Base-by-base conservation (phyloP, 2,888 invertebrate genomes). In the Mythimna loreyi region DNA sequence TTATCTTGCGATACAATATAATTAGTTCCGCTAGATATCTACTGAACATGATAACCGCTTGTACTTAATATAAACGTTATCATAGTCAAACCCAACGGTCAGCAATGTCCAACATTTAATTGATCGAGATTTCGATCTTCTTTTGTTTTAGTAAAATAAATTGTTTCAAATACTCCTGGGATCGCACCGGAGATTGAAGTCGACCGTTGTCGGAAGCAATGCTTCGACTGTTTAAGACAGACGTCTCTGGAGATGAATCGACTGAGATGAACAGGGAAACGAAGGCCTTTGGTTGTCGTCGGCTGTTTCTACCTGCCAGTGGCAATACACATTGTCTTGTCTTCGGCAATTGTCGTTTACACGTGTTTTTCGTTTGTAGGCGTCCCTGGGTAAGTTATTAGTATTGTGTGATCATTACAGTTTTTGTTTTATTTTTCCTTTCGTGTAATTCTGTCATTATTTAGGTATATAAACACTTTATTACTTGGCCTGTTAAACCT, bases 51-150 rank as follows among this genome's bases (percentile, higher is more conserved):
- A 40, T 36, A 50, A 45, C 25, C 45, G 11, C 25, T 53, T 45
- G 21, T 40, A 58, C 50, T n/a, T 58, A 50, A 66, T 71, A 23
- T 55, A 33, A 71, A 71, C 50, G 21, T 52, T 77, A 78, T 53
- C 49, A 36, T n/a, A 2, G 11, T 52, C 23, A 53, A 66, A 3
- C 23, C n/a, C 19, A 56, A 62, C 63, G 55, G 62, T 57, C 52
- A 53, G n/a, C 28, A 36, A 16, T 33, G 19, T 30, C 53, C 13
- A 49, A 47, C 19, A 68, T 62, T 68, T n/a, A 19, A 53, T 30
- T n/a, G 21, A 47, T 23, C n/a, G 6, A 47, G 52, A 58, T 56
- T 21, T 28, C 56, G 25, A 73, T 68, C 28, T 21, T 25, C 50
- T 57, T 67, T 68, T 47, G 50, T 61, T 68, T 21, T 43, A 43